These are phyloP conservation scores for Sminthurides aquaticus DNA, from an alignment of 2,888 invertebrate species.

Conservation along the genomic window DNA sequence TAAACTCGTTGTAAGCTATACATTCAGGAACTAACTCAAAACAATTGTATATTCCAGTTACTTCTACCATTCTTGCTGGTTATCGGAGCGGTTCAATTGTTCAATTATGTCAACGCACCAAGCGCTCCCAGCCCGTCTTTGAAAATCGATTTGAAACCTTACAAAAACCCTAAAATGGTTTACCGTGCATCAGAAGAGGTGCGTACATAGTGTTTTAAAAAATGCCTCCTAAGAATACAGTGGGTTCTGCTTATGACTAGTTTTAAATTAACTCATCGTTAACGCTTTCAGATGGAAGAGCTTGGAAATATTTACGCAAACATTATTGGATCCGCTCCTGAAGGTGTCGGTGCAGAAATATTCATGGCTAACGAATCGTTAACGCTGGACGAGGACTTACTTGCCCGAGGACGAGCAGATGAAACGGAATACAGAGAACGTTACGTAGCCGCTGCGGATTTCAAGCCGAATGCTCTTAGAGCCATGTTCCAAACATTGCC, in stretches of 20 bases:
- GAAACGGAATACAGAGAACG: conserved; percentile 32
- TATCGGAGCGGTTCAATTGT: conserved; percentile 28
- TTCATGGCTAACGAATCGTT: not conserved
- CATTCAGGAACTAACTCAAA: too few relatives aligned
- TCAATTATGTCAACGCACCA: conserved; percentile 28
- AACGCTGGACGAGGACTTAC: conserved; percentile 16
- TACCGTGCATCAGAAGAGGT: not conserved
- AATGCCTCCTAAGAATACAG: not conserved
- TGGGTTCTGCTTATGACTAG: not conserved
- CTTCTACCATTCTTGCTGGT: conserved; percentile 33
- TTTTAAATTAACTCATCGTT: not conserved
- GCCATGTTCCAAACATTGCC: conserved; percentile 37
- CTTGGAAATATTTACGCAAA: conserved; percentile 18
- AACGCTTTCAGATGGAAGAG: conserved; percentile 12
- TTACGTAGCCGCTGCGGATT: conserved; percentile 34
- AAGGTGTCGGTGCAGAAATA: conserved; percentile 12
- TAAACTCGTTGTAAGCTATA: too few relatives aligned
- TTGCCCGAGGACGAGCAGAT: conserved; percentile 21
- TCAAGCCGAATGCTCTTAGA: conserved; percentile 21
- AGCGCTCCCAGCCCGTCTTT: conserved; percentile 24
- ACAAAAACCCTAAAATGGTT: conserved; percentile 31
- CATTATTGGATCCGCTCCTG: conserved; percentile 27
- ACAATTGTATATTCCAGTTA: too few relatives aligned
- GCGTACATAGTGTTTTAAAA: not conserved
- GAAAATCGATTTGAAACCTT: conserved; percentile 27